These are phyloP conservation scores for Hydraecia micacea DNA, from an alignment of 2,888 invertebrate genomes.

Conservation along the genomic window DNA sequence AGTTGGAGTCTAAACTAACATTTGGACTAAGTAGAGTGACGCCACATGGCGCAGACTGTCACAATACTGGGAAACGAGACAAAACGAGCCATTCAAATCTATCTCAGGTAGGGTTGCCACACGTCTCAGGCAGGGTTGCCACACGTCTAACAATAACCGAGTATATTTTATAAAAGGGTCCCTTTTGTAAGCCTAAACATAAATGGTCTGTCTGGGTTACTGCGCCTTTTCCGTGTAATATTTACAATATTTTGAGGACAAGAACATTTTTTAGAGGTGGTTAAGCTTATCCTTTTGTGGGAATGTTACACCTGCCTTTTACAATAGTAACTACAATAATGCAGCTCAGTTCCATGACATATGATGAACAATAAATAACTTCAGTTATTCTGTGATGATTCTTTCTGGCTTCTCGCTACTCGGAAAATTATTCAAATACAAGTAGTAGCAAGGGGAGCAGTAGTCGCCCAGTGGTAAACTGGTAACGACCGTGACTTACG, in stretches of 20 bases:
- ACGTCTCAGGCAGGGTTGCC: constrained; percentile 16
- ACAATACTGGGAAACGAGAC: constrained; percentile 6
- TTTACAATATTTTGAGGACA: constrained; percentile 11
- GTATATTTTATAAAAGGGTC: constrained; percentile 14
- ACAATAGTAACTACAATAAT: neutral
- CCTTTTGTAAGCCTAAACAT: constrained; percentile 14
- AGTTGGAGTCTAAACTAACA: neutral
- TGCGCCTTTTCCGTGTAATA: neutral
- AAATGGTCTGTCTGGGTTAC: constrained; percentile 1
- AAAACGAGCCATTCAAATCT: constrained; percentile 7
- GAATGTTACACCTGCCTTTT: too few relatives aligned
- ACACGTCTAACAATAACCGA: constrained; percentile 7
- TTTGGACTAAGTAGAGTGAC: neutral
- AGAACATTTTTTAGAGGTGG: neutral
- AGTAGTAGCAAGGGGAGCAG: neutral
- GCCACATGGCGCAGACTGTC: constrained; percentile 4
- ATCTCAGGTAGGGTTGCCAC: constrained; percentile 8
- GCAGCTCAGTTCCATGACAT: neutral
- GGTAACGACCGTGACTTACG: too few relatives aligned
- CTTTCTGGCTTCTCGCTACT: neutral
- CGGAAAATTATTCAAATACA: neutral
- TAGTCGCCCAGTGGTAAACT: too few relatives aligned
- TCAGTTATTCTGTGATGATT: neutral
- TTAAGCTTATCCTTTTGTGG: constrained; percentile 7
- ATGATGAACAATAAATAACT: too few relatives aligned